phyloP scores from a whole-genome alignment of 2,113 vertebrate species.

The Platycercus adscitus region DNA sequence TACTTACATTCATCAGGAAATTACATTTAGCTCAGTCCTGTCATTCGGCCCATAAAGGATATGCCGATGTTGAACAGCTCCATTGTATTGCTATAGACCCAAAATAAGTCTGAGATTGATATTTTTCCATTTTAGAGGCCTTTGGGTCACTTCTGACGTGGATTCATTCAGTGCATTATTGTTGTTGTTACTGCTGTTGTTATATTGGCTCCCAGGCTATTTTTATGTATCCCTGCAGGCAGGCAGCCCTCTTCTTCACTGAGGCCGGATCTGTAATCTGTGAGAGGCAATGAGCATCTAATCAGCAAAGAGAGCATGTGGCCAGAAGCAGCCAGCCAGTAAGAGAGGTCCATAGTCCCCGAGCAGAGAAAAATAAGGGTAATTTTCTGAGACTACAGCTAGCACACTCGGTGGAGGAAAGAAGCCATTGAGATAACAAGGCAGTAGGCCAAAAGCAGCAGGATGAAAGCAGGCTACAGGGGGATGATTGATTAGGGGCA shows the following conservation, averaged over 20 bases:
- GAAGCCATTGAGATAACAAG: neutral
- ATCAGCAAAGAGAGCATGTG: neutral
- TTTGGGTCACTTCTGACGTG: neutral
- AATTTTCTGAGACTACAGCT: neutral
- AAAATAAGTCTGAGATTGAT: neutral
- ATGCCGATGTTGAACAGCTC: neutral
- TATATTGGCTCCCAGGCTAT: neutral
- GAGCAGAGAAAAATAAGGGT: conserved; percentile 17
- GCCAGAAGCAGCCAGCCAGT: neutral
- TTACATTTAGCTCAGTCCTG: neutral
- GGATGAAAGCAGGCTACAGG: neutral
- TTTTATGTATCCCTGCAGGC: neutral
- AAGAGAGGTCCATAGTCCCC: neutral
- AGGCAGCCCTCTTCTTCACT: neutral
- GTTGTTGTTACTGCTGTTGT: neutral
- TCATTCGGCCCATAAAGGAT: neutral
- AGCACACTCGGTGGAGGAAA: neutral
- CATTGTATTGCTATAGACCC: neutral
- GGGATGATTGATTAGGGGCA: neutral
- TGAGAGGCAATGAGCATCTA: neutral
- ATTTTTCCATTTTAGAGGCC: neutral
- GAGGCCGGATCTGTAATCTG: neutral
- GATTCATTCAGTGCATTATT: neutral
- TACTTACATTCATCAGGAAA: neutral
- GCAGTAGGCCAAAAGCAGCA: neutral